Conservation (phyloP, 2,797 vertebrate genomes). For the Yasuhikotakia modesta region DNA sequence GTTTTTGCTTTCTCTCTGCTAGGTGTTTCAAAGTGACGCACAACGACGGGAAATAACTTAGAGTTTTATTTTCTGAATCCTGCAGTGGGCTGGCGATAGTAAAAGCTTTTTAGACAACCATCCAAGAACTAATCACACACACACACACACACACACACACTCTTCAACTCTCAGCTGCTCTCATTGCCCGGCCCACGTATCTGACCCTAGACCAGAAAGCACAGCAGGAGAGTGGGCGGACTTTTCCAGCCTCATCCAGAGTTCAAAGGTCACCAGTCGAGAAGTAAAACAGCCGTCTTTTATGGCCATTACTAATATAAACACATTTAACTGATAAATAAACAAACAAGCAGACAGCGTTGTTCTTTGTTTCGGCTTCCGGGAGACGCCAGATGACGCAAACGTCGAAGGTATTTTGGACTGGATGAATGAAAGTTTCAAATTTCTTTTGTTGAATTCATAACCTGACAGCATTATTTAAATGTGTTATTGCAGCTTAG, state of each 20-base stretch:
- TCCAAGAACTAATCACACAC: constrained; percentile 52
- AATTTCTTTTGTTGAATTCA: background rate
- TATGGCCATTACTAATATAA: constrained; percentile 59
- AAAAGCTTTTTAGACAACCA: constrained; percentile 52
- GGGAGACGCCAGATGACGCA: constrained; percentile 13
- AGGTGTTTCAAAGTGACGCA: background rate
- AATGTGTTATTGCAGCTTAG: constrained; percentile 3
- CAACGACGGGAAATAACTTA: constrained; percentile 22
- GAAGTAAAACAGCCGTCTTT: constrained; percentile 65
- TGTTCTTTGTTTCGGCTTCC: constrained; percentile 25
- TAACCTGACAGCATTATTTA: background rate
- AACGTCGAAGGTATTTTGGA: background rate
- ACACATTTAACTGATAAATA: constrained; percentile 58
- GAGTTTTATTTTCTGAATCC: constrained; percentile 10
- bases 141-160: constrained; percentile 3
- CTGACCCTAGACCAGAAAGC: constrained; percentile 61
- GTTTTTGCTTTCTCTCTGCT: background rate
- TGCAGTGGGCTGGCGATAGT: constrained; percentile 35
- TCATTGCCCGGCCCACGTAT: constrained; percentile 65
- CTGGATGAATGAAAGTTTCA: background rate
- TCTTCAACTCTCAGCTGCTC: constrained; percentile 8
- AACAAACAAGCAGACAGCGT: constrained; percentile 47
- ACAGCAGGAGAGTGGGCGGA: constrained; percentile 65
- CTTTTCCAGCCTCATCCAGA: constrained; percentile 63
- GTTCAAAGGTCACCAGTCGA: constrained; percentile 64